phyloP scores from a whole-genome alignment of 2,888 invertebrate species.

The Dioctria rufipes region DNA sequence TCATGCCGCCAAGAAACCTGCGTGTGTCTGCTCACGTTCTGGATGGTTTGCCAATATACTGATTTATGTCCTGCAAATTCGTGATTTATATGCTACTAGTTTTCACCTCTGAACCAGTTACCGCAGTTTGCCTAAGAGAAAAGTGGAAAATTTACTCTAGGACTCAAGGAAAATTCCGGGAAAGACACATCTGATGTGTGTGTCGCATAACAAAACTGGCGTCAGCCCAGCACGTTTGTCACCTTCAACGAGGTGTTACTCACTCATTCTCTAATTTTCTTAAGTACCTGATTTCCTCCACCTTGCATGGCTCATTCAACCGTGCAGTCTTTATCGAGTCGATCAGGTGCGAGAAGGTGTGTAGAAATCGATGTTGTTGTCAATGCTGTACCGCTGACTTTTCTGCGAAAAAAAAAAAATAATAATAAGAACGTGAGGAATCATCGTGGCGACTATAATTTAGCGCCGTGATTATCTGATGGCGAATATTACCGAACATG shows the following conservation, averaged over 20 bases:
- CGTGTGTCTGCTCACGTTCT: constrained; percentile 46
- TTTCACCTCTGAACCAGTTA: constrained; percentile 53
- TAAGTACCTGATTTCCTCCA: constrained; percentile 4
- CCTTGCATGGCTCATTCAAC: not conserved
- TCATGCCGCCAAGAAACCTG: constrained; percentile 12
- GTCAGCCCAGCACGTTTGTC: constrained; percentile 7
- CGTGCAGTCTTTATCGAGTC: constrained; percentile 29
- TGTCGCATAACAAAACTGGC: not conserved
- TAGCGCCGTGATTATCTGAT: not conserved
- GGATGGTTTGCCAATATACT: constrained; percentile 41
- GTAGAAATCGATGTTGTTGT: constrained; percentile 36
- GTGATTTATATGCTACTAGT: constrained; percentile 51
- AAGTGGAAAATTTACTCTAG: constrained; percentile 28
- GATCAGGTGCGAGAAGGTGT: constrained; percentile 45
- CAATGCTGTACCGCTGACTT: not conserved
- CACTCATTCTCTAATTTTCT: constrained; percentile 35
- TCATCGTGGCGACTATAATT: constrained; percentile 14
- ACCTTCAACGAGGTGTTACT: constrained; percentile 21
- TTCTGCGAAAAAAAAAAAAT: too few relatives aligned
- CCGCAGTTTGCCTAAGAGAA: not conserved
- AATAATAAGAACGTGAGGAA: not conserved
- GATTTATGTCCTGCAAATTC: constrained; percentile 46
- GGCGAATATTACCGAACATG: not conserved
- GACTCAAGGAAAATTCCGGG: constrained; percentile 18
- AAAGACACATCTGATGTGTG: not conserved